phyloP scores from a whole-genome alignment of 2,113 vertebrate genomes.

The Pavo muticus region DNA sequence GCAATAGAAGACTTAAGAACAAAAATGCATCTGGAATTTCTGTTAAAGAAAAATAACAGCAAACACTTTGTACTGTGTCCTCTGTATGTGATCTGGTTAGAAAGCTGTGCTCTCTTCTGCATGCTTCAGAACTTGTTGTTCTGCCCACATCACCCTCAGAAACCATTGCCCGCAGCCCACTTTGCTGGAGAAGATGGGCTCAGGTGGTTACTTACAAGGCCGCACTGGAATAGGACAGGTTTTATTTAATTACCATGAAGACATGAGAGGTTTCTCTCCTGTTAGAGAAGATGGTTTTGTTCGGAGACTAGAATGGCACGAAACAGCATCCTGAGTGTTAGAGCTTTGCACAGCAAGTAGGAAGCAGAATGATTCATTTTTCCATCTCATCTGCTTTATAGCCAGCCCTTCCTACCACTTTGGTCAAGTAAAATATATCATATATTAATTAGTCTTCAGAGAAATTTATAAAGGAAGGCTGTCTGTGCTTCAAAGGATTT shows the following conservation, averaged over 20 bases:
- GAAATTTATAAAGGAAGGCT: slow-evolving; percentile 24
- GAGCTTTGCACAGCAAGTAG: background rate
- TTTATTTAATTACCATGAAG: background rate
- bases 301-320: background rate
- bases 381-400: slow-evolving; percentile 4
- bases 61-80: background rate
- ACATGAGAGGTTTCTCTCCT: background rate
- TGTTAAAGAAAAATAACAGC: background rate
- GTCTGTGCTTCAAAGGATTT: slow-evolving; percentile 31
- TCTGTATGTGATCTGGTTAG: background rate
- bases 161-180: background rate
- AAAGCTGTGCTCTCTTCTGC: background rate
- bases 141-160: background rate
- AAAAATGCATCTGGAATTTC: background rate
- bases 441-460: slow-evolving; percentile 21
- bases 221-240: background rate
- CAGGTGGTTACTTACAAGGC: background rate
- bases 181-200: background rate
- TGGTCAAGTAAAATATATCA: background rate
- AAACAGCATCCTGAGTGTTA: background rate
- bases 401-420: background rate
- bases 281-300: background rate
- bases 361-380: background rate
- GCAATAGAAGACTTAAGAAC: background rate
- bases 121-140: background rate